These are phyloP conservation scores for Zaprionus vittiger DNA, from an alignment of 1,140 invertebrate genomes.

Conservation along the genomic window DNA sequence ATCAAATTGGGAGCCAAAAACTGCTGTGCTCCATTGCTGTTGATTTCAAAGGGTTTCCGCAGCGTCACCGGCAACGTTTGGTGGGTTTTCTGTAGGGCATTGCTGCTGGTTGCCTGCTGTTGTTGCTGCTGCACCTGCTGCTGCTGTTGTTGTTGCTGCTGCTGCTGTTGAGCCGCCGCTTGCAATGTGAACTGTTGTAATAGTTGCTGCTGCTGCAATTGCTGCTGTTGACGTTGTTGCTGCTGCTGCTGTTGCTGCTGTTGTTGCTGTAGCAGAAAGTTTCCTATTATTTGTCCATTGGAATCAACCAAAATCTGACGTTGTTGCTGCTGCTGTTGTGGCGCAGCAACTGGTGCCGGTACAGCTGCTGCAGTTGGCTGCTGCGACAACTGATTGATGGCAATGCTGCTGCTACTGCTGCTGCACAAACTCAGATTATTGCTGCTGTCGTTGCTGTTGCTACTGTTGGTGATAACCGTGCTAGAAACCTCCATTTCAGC, in stretches of 20 bases:
- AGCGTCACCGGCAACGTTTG: conserved; percentile 56
- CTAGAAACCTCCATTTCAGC: conserved; percentile 84
- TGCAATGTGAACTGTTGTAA: conserved; percentile 71
- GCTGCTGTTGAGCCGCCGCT: conserved; percentile 62
- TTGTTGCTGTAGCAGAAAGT: conserved; percentile 75
- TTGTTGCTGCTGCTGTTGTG: conserved; percentile 58
- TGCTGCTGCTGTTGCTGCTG: conserved; percentile 67
- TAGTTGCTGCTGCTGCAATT: conserved; percentile 58
- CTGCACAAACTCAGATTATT: conserved; percentile 73
- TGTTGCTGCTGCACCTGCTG: conserved; percentile 54
- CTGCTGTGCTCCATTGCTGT: conserved; percentile 64
- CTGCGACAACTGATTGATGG: conserved; percentile 63
- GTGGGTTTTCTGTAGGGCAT: conserved; percentile 56
- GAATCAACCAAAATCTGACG: conserved; percentile 78
- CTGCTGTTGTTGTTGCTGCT: conserved; percentile 52
- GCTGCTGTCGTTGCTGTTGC: conserved; percentile 82
- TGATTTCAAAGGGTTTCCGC: conserved; percentile 55
- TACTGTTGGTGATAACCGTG: conserved; percentile 80
- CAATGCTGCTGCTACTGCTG: conserved; percentile 61
- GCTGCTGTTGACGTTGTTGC: conserved; percentile 54
- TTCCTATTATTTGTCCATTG: conserved; percentile 82
- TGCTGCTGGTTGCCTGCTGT: conserved; percentile 66
- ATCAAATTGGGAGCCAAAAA: conserved; percentile 64
- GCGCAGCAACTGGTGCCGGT: conserved; percentile 42
- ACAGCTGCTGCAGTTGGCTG: conserved; percentile 34